These are phyloP conservation scores for Phenacoccus solenopsis DNA, from an alignment of 1,140 invertebrate genomes.

Conservation along the genomic window DNA sequence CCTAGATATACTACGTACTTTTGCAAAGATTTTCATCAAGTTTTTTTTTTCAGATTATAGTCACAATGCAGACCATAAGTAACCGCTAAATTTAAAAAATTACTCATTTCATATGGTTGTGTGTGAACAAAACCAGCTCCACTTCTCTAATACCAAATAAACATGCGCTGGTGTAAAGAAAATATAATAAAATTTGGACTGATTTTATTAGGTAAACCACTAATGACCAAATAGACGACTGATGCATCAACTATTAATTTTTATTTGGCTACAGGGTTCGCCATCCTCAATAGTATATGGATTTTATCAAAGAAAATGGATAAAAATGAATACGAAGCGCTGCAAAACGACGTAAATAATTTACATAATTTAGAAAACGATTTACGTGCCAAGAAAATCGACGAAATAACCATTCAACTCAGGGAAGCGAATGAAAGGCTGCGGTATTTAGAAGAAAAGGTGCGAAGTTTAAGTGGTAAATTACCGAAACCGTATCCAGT, in stretches of 20 bases:
- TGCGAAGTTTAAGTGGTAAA: neutral
- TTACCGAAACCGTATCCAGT: slow-evolving; percentile 21
- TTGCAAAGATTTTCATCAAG: too few species aligned
- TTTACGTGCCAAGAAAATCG: neutral
- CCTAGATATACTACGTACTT: too few species aligned
- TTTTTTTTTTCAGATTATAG: too few species aligned
- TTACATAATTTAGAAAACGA: neutral
- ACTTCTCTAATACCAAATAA: too few species aligned
- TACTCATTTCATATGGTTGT: neutral
- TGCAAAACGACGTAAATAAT: neutral
- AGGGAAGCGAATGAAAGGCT: neutral
- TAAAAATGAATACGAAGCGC: neutral
- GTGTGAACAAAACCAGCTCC: neutral
- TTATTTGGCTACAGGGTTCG: too few species aligned
- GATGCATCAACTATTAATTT: too few species aligned
- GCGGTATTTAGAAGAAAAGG: neutral
- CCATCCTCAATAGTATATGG: neutral
- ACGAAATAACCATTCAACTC: neutral
- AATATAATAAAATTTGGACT: neutral
- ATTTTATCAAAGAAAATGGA: neutral
- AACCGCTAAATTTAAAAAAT: too few species aligned
- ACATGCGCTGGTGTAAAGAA: neutral
- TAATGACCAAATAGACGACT: too few species aligned
- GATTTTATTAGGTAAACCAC: too few species aligned
- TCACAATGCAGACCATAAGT: too few species aligned